These are phyloP conservation scores for Tillus elongatus DNA, from an alignment of 2,888 invertebrate genomes.

Conservation along the genomic window DNA sequence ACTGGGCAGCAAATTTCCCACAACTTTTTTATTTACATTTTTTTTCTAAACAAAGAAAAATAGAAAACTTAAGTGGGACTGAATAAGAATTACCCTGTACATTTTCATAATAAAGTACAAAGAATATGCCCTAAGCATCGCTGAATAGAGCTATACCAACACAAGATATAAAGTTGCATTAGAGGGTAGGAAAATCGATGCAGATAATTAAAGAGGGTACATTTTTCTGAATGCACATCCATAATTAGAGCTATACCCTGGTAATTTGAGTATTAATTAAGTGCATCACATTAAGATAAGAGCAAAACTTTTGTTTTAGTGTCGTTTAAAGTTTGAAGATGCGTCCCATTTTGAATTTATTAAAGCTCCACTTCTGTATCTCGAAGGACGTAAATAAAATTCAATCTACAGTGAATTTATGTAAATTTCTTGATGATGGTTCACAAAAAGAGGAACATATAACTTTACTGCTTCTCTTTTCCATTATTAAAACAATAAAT, in stretches of 20 bases:
- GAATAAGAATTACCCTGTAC: too few relatives aligned
- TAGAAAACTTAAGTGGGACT: too few relatives aligned
- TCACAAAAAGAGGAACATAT: conserved; percentile 20
- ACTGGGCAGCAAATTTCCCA: neutral
- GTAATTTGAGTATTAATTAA: conserved; percentile 37
- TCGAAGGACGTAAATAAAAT: conserved; percentile 26
- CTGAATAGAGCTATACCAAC: too few relatives aligned
- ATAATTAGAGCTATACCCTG: conserved; percentile 34
- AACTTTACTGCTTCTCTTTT: conserved; percentile 22
- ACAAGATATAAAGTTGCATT: too few relatives aligned
- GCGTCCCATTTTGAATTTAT: conserved; percentile 27
- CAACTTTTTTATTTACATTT: too few relatives aligned
- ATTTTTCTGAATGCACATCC: conserved; percentile 32
- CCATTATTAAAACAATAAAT: neutral
- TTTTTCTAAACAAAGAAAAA: too few relatives aligned
- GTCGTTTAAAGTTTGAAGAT: conserved; percentile 18
- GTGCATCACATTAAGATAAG: conserved; percentile 33
- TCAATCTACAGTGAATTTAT: conserved; percentile 26
- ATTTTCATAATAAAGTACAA: too few relatives aligned
- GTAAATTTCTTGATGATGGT: conserved; percentile 28
- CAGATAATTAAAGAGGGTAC: conserved; percentile 30
- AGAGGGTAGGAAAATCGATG: conserved; percentile 19
- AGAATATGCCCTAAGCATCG: too few relatives aligned
- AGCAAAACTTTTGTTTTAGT: conserved; percentile 24
- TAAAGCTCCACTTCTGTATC: conserved; percentile 26